Evolutionary conservation across 2,888 invertebrate species (phyloP), one percentile per base, ranked within the genome.

Genomic region (Acronicta aceris): DNA sequence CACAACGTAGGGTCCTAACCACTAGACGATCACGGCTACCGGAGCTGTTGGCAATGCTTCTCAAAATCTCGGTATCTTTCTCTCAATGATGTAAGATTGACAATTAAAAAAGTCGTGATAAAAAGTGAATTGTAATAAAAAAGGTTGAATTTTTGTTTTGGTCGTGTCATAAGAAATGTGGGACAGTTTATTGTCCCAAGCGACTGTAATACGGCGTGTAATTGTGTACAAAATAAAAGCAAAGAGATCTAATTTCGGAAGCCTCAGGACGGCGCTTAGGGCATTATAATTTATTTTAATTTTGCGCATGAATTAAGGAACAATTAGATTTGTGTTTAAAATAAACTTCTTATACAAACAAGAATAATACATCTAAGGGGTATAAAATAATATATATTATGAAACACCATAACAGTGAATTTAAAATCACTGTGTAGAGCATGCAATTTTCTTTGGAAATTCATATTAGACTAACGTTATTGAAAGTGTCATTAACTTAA

Each of bases 1-100:
- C 96, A 96, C 96, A 96, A 96, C 96, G 96, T 96, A 96, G 96
- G 95, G 96, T 96, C 96, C 96, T 96, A 96, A 96, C 96, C 96
- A 96, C 96, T 96, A 96, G 96, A 96, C 96, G 96, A 96, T 96
- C 96, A 76, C 74, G 78, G 72, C 88, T 89, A 65, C 40, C 76
- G 83, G 81, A 85, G 86, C 83, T 81, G 78, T 61, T 81, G 72
- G 65, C 95, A 96, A 16, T n/a, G 3, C 5, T n/a, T 15, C 15
- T 43, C 12, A 53, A 49, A 70, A n/a, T 21, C 13, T 8, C 12
- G 27, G 9, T 46, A 49, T 7, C 15, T 38, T 30, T 70, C 25
- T 41, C 15, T 38, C 36, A 16, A 13, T 33, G 36, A 17, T 50
- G 10, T 15, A 65, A 71, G 5, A 42, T 21, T 16, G 15, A 21